Conservation (phyloP, 2,797 vertebrate genomes). For the Limosa lapponica region DNA sequence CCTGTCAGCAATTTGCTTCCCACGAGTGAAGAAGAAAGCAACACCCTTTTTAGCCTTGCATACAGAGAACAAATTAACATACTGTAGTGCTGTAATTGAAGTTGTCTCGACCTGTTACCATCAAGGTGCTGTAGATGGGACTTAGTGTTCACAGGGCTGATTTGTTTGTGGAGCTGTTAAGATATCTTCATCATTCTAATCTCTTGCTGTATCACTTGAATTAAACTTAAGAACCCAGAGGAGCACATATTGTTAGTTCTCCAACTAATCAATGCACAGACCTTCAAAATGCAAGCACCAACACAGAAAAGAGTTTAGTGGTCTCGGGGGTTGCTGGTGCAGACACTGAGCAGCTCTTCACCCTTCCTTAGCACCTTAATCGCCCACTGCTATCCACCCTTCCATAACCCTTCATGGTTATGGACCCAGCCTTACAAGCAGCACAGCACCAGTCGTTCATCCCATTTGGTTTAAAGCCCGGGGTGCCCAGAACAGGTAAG, state of each 20-base stretch:
- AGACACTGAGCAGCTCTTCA: background rate
- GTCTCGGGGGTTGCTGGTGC: background rate
- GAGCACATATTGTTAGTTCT: background rate
- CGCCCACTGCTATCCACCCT: background rate
- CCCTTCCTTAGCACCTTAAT: background rate
- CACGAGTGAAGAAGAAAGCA: background rate
- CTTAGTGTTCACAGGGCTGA: background rate
- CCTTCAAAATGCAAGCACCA: background rate
- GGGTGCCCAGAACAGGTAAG: background rate
- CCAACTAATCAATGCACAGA: background rate
- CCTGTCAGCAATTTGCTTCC: background rate
- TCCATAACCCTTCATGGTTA: rapidly evolving
- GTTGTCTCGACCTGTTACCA: background rate
- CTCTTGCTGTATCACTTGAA: background rate
- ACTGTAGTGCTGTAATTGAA: background rate
- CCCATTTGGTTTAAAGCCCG: background rate
- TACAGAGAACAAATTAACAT: background rate
- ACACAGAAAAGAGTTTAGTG: background rate
- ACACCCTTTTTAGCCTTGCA: background rate
- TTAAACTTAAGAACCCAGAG: background rate
- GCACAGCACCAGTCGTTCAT: background rate
- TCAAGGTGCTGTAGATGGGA: background rate
- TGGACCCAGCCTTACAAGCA: background rate
- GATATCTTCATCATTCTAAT: background rate
- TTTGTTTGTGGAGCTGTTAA: background rate